Evolutionary conservation across 2,113 vertebrate species (phyloP), one percentile per base, ranked within the genome.

Genomic region (Ameiurus melas): DNA sequence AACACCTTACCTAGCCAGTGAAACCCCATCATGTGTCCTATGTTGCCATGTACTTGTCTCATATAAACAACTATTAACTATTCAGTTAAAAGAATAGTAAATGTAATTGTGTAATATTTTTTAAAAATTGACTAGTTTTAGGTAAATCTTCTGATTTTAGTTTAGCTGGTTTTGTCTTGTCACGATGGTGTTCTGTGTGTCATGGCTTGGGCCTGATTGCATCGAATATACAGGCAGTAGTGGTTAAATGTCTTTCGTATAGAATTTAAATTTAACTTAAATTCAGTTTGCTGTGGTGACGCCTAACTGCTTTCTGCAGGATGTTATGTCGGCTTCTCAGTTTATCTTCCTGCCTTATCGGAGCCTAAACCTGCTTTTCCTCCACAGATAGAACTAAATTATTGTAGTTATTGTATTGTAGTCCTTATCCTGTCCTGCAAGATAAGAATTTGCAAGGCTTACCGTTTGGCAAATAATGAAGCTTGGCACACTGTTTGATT

Each of bases 141-240:
- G 36, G 36, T 36, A 75, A 77, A 8, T 39, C 2, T 60, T 36
- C 6, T 68, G 62, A 81, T 81, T 47, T 57, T 33, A n/a, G 58
- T 84, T 43, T 75, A 83, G 81, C 30, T 85, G 30, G 62, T 77
- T 89, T 78, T 90, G 89, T 90, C 73, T 85, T 81, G 89, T 90
- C 82, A 71, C 58, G 12, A 36, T 70, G 71, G 51, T 87, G 84
- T 87, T 84, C 73, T 90, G 83, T 90, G 86, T 90, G 12, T 90
- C 30, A 71, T 53, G 85, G 64, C 86, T 87, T 87, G 77, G 89
- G 89, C 81, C 86, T 87, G 89, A 66, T 84, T 90, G 89, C 89
- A 90, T 85, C 57, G 60, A 68, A 25, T 16, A 25, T 58, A 80
- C 16, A 33, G 83, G 66, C 66, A 55, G 27, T 51, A 58, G 16